Conservation (phyloP, 2,113 vertebrate species). For the Trachemys scripta region DNA sequence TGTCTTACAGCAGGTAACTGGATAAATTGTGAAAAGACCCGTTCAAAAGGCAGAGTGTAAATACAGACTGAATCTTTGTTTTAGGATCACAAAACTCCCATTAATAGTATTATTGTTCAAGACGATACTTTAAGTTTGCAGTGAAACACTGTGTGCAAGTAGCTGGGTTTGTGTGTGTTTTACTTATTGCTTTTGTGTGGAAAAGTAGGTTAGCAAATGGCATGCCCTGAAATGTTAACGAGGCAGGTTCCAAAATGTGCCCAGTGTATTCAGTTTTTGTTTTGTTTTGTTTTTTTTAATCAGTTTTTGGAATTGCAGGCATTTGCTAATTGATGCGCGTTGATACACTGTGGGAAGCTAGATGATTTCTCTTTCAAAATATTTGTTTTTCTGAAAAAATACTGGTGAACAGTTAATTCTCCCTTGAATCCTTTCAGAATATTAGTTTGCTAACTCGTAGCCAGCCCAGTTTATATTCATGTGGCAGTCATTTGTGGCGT, state of each 20-base stretch:
- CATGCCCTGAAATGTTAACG: slow-evolving; percentile 10
- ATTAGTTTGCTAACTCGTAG: slow-evolving; percentile 34
- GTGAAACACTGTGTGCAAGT: background rate
- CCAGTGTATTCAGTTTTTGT: background rate
- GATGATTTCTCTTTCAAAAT: slow-evolving; percentile 37
- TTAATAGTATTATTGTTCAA: accelerated
- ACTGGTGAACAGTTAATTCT: slow-evolving; percentile 60
- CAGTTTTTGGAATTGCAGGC: background rate
- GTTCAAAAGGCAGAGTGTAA: background rate
- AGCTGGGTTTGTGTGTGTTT: background rate
- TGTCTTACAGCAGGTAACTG: background rate
- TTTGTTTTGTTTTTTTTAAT: slow-evolving; percentile 12
- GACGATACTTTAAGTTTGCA: background rate
- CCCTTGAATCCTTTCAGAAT: slow-evolving; percentile 19
- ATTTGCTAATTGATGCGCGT: background rate
- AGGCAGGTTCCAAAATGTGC: background rate
- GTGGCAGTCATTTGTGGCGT: background rate
- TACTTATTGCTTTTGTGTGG: background rate
- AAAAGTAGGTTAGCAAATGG: background rate
- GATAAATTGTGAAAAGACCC: background rate
- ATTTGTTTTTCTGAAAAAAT: slow-evolving; percentile 55
- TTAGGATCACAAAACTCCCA: background rate
- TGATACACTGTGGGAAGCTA: slow-evolving; percentile 38
- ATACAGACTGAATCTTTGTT: background rate
- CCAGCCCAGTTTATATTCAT: slow-evolving; percentile 31